Base-by-base conservation (phyloP, 2,797 vertebrate genomes). In the Corythornis leucogaster region DNA sequence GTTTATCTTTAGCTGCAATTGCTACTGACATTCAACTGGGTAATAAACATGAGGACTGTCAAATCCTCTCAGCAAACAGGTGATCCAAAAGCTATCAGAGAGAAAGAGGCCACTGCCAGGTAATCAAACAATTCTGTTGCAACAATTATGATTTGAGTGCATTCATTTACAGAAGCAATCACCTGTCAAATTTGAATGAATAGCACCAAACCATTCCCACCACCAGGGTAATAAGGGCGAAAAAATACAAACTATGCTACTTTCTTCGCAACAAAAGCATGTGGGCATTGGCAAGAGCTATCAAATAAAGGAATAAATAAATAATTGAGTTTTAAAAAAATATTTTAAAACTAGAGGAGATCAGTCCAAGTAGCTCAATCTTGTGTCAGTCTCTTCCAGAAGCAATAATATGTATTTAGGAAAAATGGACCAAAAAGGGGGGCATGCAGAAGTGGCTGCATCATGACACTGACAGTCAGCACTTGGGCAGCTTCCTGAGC, bases 21-120 rank as follows among this genome's bases (percentile, higher is more conserved):
- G 96, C 97, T 97, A 97, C 93, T 97, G 97, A 96, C 97, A 98
- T 97, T 97, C 95, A 97, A 97, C 96, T 91, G 96, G 97, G 98
- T 97, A 97, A 97, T 99, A 98, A 99, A 99, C 97, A 97, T 91
- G 95, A 97, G 94, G 95, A 96, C 94, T 97, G 97, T 98, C 97
- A 97, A 97, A 97, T 89, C 95, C 96, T 97, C 96, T 96, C 97
- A 96, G 95, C 61, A 96, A 98, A 97, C 97, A 98, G 97, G 97
- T 97, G 97, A 98, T 98, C 97, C 97, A 84, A 88, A 96, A 97
- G 97, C 97, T 96, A 96, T 98, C 97, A 98, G 96, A 97, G 98
- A 95, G 97, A 91, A 95, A 92, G 92, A 97, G 96, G 96, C 96
- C 96, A 95, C 93, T 46, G 92, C 97, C 97, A 98, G 97, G 97